Evolutionary conservation across 2,888 invertebrate species (phyloP), one percentile per base, ranked within the genome.

Genomic region (Palloptera scutellata): DNA sequence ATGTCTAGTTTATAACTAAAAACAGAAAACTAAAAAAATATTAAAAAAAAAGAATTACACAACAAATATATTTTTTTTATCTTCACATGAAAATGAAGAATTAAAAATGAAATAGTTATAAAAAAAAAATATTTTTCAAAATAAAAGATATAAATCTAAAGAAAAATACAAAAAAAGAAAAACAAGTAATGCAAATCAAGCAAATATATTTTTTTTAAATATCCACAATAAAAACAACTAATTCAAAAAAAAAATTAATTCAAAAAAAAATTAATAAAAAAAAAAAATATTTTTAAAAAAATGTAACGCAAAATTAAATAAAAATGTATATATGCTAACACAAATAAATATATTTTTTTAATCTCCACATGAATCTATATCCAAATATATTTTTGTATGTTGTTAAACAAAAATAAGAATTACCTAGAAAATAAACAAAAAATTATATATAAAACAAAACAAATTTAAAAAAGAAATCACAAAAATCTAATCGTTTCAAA

Each of bases 51-150:
- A 54, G 48, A 41, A 48, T 55, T 13, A 65, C 45, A 58, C 59
- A 57, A 55, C 17, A 68, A 61, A 62, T 17, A 10, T 13, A 51
- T 20, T 45, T 51, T 61, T 20, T 40, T 71, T 67, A 68, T 70
- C 41, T 42, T 15, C 45, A 69, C 66, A 43, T 58, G 17, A 48
- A 48, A 69, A 64, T 53, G 64, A 71, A 68, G n/a, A n/a, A n/a
- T n/a, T 55, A 59, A 45, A 20, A 61, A 61, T 41, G 51, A n/a
- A 13, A 51, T n/a, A n/a, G n/a, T n/a, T n/a, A n/a, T n/a, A n/a
- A n/a, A n/a, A n/a, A n/a, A n/a, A n/a, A n/a, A n/a, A n/a, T n/a
- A n/a, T n/a, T n/a, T n/a, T n/a, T n/a, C n/a, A n/a, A n/a, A n/a
- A n/a, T n/a, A 45, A 55, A 57, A 40, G 17, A 40, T 8, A 54